Percentiles rank a stretch among this genome's conserved stretches.
Conservation (phyloP, 92 coral and sea anemone species). For the Umimayanthus chanpuru region DNA sequence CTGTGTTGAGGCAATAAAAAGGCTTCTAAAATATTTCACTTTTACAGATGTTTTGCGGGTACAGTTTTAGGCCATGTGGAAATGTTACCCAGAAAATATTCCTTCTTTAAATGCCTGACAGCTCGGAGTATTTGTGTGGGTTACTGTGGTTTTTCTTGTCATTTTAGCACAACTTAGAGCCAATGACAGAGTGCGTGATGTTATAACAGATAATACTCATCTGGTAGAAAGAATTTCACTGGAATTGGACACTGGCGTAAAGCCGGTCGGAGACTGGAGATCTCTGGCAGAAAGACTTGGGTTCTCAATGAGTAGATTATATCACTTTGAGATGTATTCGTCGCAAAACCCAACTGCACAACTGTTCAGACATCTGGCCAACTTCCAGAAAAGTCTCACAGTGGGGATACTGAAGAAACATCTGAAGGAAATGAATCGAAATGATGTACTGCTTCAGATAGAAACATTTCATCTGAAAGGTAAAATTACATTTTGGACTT, state of each 20-base stretch:
- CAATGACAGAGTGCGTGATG: neutral
- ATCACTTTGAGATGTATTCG: conserved; percentile 10
- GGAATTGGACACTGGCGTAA: conserved; percentile 15
- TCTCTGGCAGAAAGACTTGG: neutral
- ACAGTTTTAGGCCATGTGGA: too few species aligned
- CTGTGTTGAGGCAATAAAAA: neutral
- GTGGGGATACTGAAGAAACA: neutral
- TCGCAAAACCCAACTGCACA: conserved; percentile 6
- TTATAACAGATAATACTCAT: neutral
- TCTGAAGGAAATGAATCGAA: neutral
- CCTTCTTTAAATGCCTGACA: too few species aligned
- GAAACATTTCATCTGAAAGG: neutral
- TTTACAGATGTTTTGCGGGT: neutral
- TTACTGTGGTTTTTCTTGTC: neutral
- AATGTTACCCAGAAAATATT: too few species aligned
- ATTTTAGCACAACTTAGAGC: neutral
- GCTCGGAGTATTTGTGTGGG: neutral
- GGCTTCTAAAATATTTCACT: too few species aligned
- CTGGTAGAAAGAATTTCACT: neutral
- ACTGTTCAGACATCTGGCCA: neutral
- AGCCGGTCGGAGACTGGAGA: conserved; percentile 22
- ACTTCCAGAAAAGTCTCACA: neutral
- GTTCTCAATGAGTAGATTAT: neutral
- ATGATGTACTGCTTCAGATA: neutral
- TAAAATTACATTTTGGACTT: neutral